Percentiles rank a stretch among this genome's conserved stretches.
Conservation (phyloP, 2,797 vertebrate species). For the Acanthurus leucopareius region DNA sequence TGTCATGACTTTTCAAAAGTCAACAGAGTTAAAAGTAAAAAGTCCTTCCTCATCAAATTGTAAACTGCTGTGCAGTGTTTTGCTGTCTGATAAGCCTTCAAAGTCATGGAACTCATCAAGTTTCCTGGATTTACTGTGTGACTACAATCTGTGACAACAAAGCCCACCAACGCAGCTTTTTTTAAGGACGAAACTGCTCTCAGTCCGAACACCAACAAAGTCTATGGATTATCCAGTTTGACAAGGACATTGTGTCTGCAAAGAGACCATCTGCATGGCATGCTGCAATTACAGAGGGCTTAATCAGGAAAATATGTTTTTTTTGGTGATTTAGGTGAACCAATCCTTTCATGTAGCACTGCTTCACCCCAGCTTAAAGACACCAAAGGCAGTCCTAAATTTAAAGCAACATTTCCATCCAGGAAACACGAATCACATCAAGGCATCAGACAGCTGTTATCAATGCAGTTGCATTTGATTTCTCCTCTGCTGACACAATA, state of each 20-base stretch:
- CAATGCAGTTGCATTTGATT: conserved; percentile 48
- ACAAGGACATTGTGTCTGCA: not conserved
- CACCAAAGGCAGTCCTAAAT: conserved; percentile 40
- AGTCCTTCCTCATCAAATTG: not conserved
- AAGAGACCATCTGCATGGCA: not conserved
- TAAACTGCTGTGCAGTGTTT: not conserved
- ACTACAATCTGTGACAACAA: not conserved
- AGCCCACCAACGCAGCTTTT: not conserved
- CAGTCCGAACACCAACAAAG: not conserved
- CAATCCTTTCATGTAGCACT: conserved; percentile 4
- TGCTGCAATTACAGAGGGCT: not conserved
- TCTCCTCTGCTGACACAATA: conserved; percentile 37
- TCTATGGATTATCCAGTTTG: conserved; percentile 1
- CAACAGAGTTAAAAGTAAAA: not conserved
- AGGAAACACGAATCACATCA: conserved; percentile 36
- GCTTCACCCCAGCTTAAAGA: conserved; percentile 1
- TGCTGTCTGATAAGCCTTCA: not conserved
- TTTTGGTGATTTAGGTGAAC: conserved; percentile 9
- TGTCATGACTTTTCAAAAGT: too few relatives aligned
- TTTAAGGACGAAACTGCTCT: not conserved
- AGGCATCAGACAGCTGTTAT: conserved; percentile 51
- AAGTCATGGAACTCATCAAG: not conserved
- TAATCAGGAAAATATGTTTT: not conserved
- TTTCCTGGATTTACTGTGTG: not conserved
- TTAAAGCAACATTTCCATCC: conserved; percentile 26